Evolutionary conservation across 2,797 vertebrate genomes (phyloP).

Genomic region (Pelodytes ibericus): DNA sequence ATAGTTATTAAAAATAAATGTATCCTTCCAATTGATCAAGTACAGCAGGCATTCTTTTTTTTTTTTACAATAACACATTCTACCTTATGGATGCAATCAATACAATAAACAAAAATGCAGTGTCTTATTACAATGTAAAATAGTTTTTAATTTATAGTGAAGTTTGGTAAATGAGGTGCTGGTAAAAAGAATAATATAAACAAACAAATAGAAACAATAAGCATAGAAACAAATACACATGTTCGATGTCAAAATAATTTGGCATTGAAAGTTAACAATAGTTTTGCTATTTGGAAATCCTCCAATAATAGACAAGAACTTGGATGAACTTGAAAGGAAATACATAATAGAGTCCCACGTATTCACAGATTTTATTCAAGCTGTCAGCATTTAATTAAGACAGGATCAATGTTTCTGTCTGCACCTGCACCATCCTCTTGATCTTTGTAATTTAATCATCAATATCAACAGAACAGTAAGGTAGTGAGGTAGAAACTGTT

Average conservation of each 20-base stretch:
- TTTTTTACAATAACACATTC: too few species aligned
- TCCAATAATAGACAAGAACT: not conserved
- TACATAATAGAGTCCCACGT: not conserved
- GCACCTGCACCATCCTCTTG: not conserved
- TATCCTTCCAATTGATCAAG: too few species aligned
- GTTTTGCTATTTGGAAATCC: not conserved
- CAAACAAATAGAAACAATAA: too few species aligned
- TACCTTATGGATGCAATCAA: too few species aligned
- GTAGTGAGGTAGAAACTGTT: not conserved
- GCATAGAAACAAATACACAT: not conserved
- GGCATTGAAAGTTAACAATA: conserved; percentile 4
- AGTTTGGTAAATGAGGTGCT: not conserved
- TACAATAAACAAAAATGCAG: too few species aligned
- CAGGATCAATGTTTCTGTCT: conserved; percentile 9
- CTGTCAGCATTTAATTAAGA: conserved; percentile 10
- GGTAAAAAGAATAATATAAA: too few species aligned
- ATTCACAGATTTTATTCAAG: not conserved
- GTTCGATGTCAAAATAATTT: conserved; percentile 3
- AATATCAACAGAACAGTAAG: not conserved
- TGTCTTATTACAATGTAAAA: too few species aligned
- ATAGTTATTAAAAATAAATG: too few species aligned
- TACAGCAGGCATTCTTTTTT: too few species aligned
- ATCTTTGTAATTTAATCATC: conserved; percentile 5
- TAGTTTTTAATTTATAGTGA: not conserved
- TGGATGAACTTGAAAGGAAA: conserved; percentile 3